These are phyloP conservation scores for Suillia variegata DNA, from an alignment of 2,888 invertebrate species.

Conservation along the genomic window DNA sequence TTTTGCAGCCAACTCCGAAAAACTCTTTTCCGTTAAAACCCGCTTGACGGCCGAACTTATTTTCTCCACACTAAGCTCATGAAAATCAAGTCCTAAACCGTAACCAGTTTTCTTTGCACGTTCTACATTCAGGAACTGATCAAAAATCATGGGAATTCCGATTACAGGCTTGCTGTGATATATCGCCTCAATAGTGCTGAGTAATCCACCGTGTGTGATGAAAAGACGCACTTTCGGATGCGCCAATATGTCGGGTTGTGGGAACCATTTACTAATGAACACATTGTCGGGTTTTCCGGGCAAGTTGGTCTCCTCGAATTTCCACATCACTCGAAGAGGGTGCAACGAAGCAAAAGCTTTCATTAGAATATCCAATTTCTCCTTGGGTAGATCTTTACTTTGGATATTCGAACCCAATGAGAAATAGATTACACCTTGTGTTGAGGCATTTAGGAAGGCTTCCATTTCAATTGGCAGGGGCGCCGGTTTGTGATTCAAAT, in stretches of 20 bases:
- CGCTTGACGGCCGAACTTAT: conserved; percentile 21
- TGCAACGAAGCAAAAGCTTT: conserved; percentile 28
- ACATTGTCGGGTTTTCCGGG: conserved; percentile 50
- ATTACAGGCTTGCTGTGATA: conserved; percentile 57
- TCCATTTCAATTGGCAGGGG: conserved; percentile 50
- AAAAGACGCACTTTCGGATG: conserved; percentile 62
- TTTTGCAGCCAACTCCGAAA: conserved; percentile 17
- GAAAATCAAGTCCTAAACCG: conserved; percentile 34
- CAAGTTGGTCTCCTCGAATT: conserved; percentile 55
- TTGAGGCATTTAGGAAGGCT: conserved; percentile 55
- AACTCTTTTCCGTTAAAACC: conserved; percentile 25
- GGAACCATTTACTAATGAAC: conserved; percentile 54
- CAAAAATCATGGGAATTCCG: conserved; percentile 53
- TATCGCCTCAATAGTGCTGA: conserved; percentile 61
- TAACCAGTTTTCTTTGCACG: conserved; percentile 40
- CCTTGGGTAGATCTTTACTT: conserved; percentile 41
- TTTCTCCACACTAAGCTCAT: conserved; percentile 6
- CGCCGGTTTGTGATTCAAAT: conserved; percentile 43
- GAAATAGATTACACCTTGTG: conserved; percentile 61
- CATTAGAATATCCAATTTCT: conserved; percentile 35
- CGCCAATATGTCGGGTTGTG: conserved; percentile 58
- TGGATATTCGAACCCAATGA: conserved; percentile 60
- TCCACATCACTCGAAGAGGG: conserved; percentile 58
- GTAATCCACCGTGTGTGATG: conserved; percentile 63
- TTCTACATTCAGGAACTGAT: conserved; percentile 49